A percentile compares a stretch with the other conserved stretches of the same genome.
phyloP scores from a whole-genome alignment of 1,140 invertebrate species.

The Colletes gigas region DNA sequence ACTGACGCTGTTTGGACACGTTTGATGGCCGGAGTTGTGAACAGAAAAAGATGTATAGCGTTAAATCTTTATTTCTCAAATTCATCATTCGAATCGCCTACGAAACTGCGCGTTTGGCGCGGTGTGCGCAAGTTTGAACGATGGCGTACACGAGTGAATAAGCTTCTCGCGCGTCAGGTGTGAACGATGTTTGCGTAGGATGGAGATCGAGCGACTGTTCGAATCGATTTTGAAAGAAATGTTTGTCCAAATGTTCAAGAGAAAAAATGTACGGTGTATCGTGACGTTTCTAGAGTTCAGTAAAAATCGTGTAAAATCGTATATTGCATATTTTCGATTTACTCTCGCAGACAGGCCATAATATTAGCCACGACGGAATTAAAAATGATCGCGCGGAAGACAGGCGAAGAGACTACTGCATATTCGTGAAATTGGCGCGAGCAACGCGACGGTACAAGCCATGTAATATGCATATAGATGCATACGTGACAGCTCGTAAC shows the following conservation, averaged over 20 bases:
- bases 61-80: background rate
- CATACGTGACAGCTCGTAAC: conserved; percentile 52
- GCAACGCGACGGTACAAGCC: conserved; percentile 22
- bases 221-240: background rate
- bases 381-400: conserved; percentile 15
- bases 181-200: background rate
- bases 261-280: background rate
- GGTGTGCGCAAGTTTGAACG: background rate
- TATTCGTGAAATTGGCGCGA: conserved; percentile 41
- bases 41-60: too few species aligned
- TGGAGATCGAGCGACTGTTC: background rate
- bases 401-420: background rate
- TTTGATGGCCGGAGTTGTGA: too few species aligned
- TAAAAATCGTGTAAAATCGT: background rate
- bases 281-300: background rate
- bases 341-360: too few species aligned
- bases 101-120: background rate
- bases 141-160: background rate
- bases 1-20: too few species aligned
- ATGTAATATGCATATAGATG: conserved; percentile 61
- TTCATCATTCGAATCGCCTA: background rate
- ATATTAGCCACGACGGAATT: background rate
- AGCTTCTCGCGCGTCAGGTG: background rate
- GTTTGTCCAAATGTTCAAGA: background rate
- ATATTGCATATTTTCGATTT: too few species aligned